Evolutionary conservation across 2,113 vertebrate species (phyloP).

Genomic region (Misgurnus anguillicaudatus): DNA sequence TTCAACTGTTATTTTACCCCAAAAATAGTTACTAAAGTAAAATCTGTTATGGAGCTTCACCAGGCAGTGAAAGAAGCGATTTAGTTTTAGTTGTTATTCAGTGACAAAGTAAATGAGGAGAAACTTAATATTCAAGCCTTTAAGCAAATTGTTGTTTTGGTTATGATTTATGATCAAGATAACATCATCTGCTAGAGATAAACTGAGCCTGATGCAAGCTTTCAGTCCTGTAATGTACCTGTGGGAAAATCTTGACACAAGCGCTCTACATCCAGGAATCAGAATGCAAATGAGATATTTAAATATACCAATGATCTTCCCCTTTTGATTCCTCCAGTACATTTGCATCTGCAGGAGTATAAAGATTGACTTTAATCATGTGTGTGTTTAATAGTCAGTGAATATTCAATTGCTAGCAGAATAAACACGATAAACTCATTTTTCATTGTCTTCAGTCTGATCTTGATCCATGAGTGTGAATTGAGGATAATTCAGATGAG

Average conservation of each 20-base stretch:
- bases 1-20: too few species aligned
- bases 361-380: neutral
- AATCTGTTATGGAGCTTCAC: too few species aligned
- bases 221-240: neutral
- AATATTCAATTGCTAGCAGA: neutral
- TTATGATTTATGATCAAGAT: neutral
- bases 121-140: neutral
- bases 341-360: constrained; percentile 33
- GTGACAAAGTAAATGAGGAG: too few species aligned
- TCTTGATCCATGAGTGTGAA: neutral
- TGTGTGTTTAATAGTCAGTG: neutral
- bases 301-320: constrained; percentile 41
- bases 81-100: too few species aligned
- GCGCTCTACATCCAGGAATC: constrained; percentile 14
- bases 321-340: neutral
- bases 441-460: neutral
- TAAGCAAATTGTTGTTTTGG: too few species aligned
- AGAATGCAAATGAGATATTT: constrained; percentile 44
- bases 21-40: too few species aligned
- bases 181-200: neutral
- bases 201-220: neutral
- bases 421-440: neutral
- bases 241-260: constrained; percentile 36
- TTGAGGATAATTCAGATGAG: neutral
- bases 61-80: too few species aligned